phyloP scores from a whole-genome alignment of 2,797 vertebrate genomes.

The Urophycis tenuis region DNA sequence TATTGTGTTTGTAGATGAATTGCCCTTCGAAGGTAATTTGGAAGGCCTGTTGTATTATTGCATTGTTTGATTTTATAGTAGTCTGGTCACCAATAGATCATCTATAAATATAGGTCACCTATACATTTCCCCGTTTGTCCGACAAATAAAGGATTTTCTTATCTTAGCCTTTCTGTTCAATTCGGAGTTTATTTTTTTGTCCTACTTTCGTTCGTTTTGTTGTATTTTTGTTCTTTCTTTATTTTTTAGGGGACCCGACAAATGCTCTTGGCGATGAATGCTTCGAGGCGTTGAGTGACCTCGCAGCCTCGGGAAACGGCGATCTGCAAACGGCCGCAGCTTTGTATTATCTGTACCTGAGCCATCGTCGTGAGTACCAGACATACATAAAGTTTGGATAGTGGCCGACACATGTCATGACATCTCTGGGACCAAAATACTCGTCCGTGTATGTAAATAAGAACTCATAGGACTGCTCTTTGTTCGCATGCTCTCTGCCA shows the following conservation, averaged over 20 bases:
- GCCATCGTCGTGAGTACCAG: slow-evolving; percentile 70
- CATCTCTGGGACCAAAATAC: background rate
- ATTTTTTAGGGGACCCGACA: slow-evolving; percentile 62
- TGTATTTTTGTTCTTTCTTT: too few relatives aligned
- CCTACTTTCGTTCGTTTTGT: background rate
- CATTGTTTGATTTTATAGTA: background rate
- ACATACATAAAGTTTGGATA: background rate
- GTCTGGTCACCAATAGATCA: background rate
- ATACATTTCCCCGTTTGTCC: too few relatives aligned
- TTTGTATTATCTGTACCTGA: slow-evolving; percentile 70
- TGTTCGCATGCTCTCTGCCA: background rate
- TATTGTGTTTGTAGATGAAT: background rate
- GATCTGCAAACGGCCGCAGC: slow-evolving; percentile 72
- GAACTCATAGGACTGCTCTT: background rate
- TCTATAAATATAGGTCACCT: too few relatives aligned
- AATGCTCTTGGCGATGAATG: slow-evolving; percentile 55
- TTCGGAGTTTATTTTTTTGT: background rate
- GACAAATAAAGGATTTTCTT: too few relatives aligned
- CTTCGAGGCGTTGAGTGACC: slow-evolving; percentile 62
- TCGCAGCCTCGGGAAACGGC: slow-evolving; percentile 67
- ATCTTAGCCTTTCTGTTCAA: background rate
- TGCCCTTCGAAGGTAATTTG: background rate
- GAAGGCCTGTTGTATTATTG: background rate
- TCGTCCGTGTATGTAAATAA: background rate
- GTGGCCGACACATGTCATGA: background rate